Base-by-base conservation (phyloP, 2,888 invertebrate species). In the Trachelus iudaicus region DNA sequence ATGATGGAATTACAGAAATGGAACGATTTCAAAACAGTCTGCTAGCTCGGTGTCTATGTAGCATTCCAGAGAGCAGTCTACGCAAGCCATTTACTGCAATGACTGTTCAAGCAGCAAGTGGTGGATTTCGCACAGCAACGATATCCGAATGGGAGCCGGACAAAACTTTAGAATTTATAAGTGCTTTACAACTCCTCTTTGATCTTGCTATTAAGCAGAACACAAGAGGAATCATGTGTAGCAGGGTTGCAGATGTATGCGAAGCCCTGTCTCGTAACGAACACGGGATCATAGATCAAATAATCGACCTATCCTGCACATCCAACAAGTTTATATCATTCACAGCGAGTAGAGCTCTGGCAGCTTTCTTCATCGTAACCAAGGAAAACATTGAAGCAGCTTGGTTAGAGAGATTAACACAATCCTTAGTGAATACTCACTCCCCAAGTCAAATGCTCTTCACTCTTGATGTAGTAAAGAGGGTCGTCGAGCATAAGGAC, bases 401-500 rank as follows among this genome's bases (percentile, higher is more conserved):
- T 88, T 97, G 96, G 96, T 92, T 97, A 34, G 96, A 96, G 86
- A 95, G 95, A 83, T 94, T 96, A 34, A 94, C 95, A 0, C 95
- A 95, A 87, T 96, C 95, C 88, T 92, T 96, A 79, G 94, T 96
- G 77, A 90, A 90, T 69, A 91, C 92, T 3, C 88, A 91, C 40
- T 91, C 91, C 11, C 92, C 92, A 0, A 94, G 94, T 87, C 96
- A 96, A 91, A 96, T 97, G 90, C 95, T 96, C 86, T 97, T 97
- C 90, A 96, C 96, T 82, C 92, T 97, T 85, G 97, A 97, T 89
- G 94, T 97, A 73, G 95, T 97, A 76, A 96, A 96, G 88, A 94
- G 96, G 85, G 96, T 97, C 86, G 96, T 97, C 0, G 97, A 97
- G 89, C 97, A 97, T 95, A 97, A 96, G 88, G 97, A 97, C 91